Base-by-base conservation (phyloP, 2,113 vertebrate species). In the Poeciliopsis turrubarensis region DNA sequence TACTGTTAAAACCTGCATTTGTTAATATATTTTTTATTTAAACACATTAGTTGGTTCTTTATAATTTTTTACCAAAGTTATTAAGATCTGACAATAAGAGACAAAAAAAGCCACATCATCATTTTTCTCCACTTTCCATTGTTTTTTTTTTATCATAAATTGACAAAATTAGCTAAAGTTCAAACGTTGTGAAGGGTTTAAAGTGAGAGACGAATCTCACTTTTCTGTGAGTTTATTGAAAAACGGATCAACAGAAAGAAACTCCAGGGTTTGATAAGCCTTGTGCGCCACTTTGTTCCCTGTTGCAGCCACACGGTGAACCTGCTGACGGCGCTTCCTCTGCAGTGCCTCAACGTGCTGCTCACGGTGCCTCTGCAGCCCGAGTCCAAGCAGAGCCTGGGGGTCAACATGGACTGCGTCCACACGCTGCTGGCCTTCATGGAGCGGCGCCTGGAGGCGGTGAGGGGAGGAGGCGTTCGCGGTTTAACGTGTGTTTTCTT, bases 261-360 rank as follows among this genome's bases (percentile, higher is more conserved):
- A 7, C 51, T 57, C 25, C 22, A 11, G 51, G 19, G 25, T 25
- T 25, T 25, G n/a, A 11, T 37, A 37, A 37, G 2, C 34, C 34
- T 37, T 12, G 34, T 37, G 34, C 34, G 2, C 11, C 34, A 3
- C 34, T 12, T 11, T 37, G 34, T n/a, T n/a, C n/a, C n/a, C 11
- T 3, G 0, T 15, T 47, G 22, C 86, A 95, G 92, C 32, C 92
- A 93, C 86, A 91, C 93, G 0, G 95, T 98, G 73, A 98, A 98
- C 77, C 94, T 98, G 32, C 65, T 98, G 88, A 95, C 96, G 30
- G 96, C 96, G 69, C 89, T 99, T 86, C 95, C 95, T 25, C 92
- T 95, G 32, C 90, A 91, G 85, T 95, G 95, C 86, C 94, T 96
- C 4, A 94, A 95, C 0, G 94, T 95, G 66, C 90, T 96, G 72